Evolutionary conservation across 2,113 vertebrate species (phyloP), one percentile per base, ranked within the genome.

Genomic region (Pygoscelis adeliae): DNA sequence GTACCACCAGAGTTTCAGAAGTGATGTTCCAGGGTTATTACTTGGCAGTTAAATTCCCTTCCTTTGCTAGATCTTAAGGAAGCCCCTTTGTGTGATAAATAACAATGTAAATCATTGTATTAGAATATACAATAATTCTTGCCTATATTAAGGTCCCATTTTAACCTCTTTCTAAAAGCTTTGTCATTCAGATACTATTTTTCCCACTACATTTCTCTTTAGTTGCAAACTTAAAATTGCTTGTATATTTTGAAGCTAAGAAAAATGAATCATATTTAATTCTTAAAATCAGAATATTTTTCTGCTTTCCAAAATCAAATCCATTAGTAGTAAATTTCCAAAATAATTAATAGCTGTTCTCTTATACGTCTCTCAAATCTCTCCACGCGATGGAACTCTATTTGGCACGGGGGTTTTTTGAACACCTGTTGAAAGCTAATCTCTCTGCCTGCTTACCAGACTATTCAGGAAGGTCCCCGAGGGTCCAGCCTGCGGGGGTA

Each of bases 401-500:
- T 27, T 15, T 18, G n/a, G 26, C 13, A 2, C 2, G 56, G 47
- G 56, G 47, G 13, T 0, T 25, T 36, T 44, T 15, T 23, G 9
- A 36, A 9, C 56, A 17, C 4, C 53, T 4, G 0, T 2, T 40
- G 69, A 22, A 22, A 19, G 30, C 10, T 5, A 3, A 4, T 15
- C 29, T 16, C 56, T 27, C 53, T 7, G 3, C 19, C 29, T 5
- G 14, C 17, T 21, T 15, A 2, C 5, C 5, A 1, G 11, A 1
- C 9, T 3, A n/a, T 3, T 13, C 13, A 16, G 6, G 42, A 16
- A 12, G 23, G 12, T 44, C 22, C 20, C 10, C 4, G 42, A 0
- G 17, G 5, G 61, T 3, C 6, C 47, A 0, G 0, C 47, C 29
- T 1, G 49, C 14, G 14, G 34, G 19, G 19, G 5, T 5, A 4